Evolutionary conservation across 2,113 vertebrate species (phyloP).

Genomic region (Odontesthes bonariensis): DNA sequence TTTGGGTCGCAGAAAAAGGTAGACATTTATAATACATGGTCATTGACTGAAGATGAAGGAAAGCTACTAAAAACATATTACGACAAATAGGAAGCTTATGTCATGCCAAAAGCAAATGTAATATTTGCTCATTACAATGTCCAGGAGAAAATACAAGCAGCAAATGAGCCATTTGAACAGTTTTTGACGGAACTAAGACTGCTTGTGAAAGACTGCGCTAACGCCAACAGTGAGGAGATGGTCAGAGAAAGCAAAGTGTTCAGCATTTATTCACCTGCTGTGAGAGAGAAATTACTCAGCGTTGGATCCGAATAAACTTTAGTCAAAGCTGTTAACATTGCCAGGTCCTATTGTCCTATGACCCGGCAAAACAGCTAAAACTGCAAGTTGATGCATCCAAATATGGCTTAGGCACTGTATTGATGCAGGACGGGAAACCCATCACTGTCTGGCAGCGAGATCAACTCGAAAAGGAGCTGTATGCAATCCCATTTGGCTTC

Average conservation of each 20-base stretch:
- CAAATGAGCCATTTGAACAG: neutral
- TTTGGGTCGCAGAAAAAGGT: neutral
- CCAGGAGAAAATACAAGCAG: neutral
- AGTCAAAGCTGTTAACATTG: too few relatives aligned
- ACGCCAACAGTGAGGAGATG: too few relatives aligned
- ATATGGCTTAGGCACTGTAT: neutral
- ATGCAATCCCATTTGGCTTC: conserved; percentile 14
- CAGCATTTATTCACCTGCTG: too few relatives aligned
- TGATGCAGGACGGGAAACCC: neutral
- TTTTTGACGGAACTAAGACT: neutral
- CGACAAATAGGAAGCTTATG: too few relatives aligned
- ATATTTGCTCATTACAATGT: neutral
- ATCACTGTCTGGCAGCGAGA: neutral
- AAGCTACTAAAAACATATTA: neutral
- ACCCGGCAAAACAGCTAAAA: neutral
- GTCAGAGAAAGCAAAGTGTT: too few relatives aligned
- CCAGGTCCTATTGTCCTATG: neutral
- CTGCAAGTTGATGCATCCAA: neutral
- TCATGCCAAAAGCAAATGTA: too few relatives aligned
- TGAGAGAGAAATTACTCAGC: too few relatives aligned
- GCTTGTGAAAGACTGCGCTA: too few relatives aligned
- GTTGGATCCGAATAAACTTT: too few relatives aligned
- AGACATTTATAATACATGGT: neutral
- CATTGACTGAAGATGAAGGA: neutral
- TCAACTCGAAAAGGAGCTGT: neutral